Evolutionary conservation across 2,888 invertebrate genomes (phyloP).

Genomic region (Candidula unifasciata): DNA sequence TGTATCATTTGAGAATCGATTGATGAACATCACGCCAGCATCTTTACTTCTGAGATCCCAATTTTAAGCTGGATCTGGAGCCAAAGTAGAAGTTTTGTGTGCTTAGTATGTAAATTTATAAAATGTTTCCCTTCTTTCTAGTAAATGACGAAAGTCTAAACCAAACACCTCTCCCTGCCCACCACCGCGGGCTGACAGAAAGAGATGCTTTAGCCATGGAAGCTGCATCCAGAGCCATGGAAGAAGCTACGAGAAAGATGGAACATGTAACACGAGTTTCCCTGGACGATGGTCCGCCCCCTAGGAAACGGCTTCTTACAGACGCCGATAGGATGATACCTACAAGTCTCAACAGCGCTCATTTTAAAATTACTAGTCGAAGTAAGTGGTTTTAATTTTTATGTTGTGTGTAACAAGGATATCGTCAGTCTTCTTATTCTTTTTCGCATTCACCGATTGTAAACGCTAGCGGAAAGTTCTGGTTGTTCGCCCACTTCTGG

Average conservation of each 20-base stretch:
- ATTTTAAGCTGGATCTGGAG: too few relatives aligned
- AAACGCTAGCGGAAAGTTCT: too few relatives aligned
- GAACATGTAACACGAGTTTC: conserved; percentile 73
- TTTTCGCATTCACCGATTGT: too few relatives aligned
- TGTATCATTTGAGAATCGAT: too few relatives aligned
- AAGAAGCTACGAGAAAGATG: conserved; percentile 76
- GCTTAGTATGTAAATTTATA: too few relatives aligned
- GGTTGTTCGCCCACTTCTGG: too few relatives aligned
- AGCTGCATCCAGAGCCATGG: conserved; percentile 77
- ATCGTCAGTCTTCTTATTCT: too few relatives aligned
- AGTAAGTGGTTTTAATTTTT: conserved; percentile 80
- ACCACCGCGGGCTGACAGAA: conserved; percentile 68
- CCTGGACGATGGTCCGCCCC: conserved; percentile 69
- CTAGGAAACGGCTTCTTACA: conserved; percentile 74
- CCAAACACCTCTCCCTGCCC: conserved; percentile 60
- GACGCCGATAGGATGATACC: conserved; percentile 73
- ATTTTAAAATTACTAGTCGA: conserved; percentile 92
- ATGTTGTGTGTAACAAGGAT: not conserved
- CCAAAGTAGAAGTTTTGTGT: too few relatives aligned
- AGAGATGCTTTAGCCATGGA: conserved; percentile 77
- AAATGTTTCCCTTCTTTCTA: conserved; percentile 24
- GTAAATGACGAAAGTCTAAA: conserved; percentile 72
- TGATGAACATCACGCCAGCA: too few relatives aligned
- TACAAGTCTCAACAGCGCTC: conserved; percentile 81
- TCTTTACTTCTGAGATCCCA: too few relatives aligned